Evolutionary conservation across 2,888 invertebrate genomes (phyloP), one percentile per base, ranked within the genome.

Genomic region (Andrena praecox): DNA sequence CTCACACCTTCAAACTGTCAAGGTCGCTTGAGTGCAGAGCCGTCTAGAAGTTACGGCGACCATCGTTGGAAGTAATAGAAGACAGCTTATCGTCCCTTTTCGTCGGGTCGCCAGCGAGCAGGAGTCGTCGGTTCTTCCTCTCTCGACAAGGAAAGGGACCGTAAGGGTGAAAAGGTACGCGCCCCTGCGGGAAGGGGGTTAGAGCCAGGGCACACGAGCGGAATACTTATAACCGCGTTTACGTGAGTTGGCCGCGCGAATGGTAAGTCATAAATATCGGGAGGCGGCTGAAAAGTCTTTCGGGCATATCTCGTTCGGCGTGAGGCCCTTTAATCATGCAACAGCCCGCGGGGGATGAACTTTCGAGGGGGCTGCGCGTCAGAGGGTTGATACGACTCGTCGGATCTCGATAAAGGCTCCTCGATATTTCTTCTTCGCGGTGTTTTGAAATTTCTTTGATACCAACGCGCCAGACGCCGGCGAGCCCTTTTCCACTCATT

Each of bases 1-100:
- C 24, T 56, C 56, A 10, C 24, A 8, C 24, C 42, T 24, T 64
- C 42, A 27, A 24, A 64, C 12, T 64, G 12, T 27, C 27, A 8
- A 27, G 64, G 35, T 42, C 16, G 27, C 12, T 6, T 7, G 27
- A 42, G 24, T 20, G 12, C 12, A 27, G 42, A 24, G 24, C 8
- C 16, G n/a, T 10, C n/a, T 2, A 6, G 20, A 67, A 67, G 10
- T 16, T 60, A 16, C 12, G n/a, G 10, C 81, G 77, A 77, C 77
- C 88, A 87, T 86, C 85, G 84, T 85, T 77, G 80, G 82, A 86
- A 89, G 83, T 86, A 86, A 89, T 88, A 86, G 85, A 86, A 86
- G 77, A 75, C 75, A 85, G 82, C 80, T 87, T 86, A 84, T 66
- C 60, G 72, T 66, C 42, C 52, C 62, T 69, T 54, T 62, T 70